These are phyloP conservation scores for Whitmania pigra DNA, from an alignment of 1,140 invertebrate species.

Conservation along the genomic window DNA sequence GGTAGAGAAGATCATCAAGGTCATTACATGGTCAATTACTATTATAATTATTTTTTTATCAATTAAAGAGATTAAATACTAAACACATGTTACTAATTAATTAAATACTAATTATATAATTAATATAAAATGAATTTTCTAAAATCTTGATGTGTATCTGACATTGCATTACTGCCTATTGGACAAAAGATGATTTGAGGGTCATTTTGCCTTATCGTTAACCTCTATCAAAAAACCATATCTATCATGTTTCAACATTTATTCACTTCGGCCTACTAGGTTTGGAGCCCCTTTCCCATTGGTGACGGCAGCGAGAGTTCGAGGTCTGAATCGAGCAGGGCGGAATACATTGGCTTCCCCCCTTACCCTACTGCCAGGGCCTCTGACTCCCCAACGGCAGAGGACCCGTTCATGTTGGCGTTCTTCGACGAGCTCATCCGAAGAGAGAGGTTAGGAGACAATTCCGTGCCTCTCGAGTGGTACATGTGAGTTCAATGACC, in stretches of 20 bases:
- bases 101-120: no score
- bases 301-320: constrained; percentile 47
- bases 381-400: constrained; percentile 67
- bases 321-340: constrained; percentile 46
- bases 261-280: constrained; percentile 42
- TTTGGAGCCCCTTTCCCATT: constrained; percentile 64
- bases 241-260: neutral
- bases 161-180: neutral
- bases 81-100: neutral
- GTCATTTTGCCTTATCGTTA: no score
- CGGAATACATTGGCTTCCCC: constrained; percentile 52
- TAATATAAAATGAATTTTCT: no score
- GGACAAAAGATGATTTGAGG: no score
- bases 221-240: no score
- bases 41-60: no score
- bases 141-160: neutral
- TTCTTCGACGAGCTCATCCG: constrained; percentile 88
- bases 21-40: constrained; percentile 31
- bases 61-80: neutral
- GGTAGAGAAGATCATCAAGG: constrained; percentile 88
- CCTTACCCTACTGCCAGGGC: constrained; percentile 63
- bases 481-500: neutral
- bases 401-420: constrained; percentile 87
- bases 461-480: neutral
- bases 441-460: constrained; percentile 52